Evolutionary conservation across 2,797 vertebrate genomes (phyloP), one percentile per base, ranked within the genome.

Genomic region (Pyrocephalus nanus): DNA sequence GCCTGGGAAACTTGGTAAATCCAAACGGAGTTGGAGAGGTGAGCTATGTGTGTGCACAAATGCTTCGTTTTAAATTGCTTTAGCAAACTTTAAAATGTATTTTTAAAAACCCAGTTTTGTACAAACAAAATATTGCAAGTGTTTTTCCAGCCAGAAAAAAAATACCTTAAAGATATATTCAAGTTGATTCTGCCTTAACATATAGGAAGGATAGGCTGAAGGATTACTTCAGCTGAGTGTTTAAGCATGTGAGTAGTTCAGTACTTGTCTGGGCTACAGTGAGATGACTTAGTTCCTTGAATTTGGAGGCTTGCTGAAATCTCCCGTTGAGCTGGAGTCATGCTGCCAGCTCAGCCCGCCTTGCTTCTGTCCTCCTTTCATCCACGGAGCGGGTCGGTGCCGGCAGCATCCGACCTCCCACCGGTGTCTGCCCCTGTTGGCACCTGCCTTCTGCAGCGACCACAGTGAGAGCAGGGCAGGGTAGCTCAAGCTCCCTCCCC

Each of bases 361-460:
- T 15, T 30, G 54, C 48, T 62, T 25, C 73, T 74, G 29, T 11
- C 36, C 75, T 16, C 42, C 45, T 18, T 51, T n/a, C 50, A 74
- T 58, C 40, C 50, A 3, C 0, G 0, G 57, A 18, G 60, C 0
- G 0, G 9, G 23, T 25, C 0, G 0, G 26, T 62, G 61, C 66
- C 0, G 0, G 50, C 1, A 6, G 36, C 2, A 6, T 55, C 69
- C 1, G 0, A 48, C 77, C 73, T 65, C 51, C 65, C 0, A 1
- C 45, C 27, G 62, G 15, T 23, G 11, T 75, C 48, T 77, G 45
- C 22, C 17, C 9, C 34, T 20, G 23, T 8, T 1, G 8, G 15
- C 75, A 12, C 32, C 57, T 5, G 3, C 43, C 45, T 72, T 61
- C 50, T 38, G 66, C 66, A 7, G 62, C 38, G 32, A 45, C 26